Evolutionary conservation across 2,888 invertebrate genomes (phyloP).

Genomic region (Venustoraphidia nigricollis): DNA sequence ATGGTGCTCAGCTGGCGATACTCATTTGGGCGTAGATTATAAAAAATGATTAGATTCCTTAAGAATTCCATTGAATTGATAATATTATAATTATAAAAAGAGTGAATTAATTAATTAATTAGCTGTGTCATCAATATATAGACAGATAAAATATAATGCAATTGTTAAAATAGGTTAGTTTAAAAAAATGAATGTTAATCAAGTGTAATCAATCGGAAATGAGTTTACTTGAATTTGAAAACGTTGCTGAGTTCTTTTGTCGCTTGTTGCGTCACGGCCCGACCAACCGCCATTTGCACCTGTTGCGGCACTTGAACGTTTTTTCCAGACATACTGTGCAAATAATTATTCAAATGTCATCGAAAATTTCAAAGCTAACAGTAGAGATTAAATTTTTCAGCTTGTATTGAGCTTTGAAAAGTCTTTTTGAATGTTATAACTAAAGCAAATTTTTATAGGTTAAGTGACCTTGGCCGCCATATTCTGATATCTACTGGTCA

Average conservation of each 20-base stretch:
- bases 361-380: not conserved
- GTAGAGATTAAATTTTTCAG: constrained; percentile 7
- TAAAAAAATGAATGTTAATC: not conserved
- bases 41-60: no score
- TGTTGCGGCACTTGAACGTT: constrained; percentile 63
- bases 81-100: not conserved
- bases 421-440: no score
- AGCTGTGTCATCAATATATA: not conserved
- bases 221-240: constrained; percentile 49
- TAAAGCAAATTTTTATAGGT: no score
- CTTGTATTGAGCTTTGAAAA: not conserved
- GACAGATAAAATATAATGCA: not conserved
- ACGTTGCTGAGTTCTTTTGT: constrained; percentile 71
- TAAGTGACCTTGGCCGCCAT: no score
- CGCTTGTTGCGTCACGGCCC: constrained; percentile 73
- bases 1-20: no score
- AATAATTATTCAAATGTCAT: not conserved
- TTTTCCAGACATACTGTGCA: not conserved
- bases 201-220: constrained; percentile 20
- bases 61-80: not conserved
- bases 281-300: constrained; percentile 77
- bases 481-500: no score
- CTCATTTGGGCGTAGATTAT: no score
- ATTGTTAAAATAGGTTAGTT: not conserved
- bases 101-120: not conserved